Percentiles rank a stretch among this genome's conserved stretches.
phyloP scores from a whole-genome alignment of 2,797 vertebrate genomes.

The Esox masquinongy region DNA sequence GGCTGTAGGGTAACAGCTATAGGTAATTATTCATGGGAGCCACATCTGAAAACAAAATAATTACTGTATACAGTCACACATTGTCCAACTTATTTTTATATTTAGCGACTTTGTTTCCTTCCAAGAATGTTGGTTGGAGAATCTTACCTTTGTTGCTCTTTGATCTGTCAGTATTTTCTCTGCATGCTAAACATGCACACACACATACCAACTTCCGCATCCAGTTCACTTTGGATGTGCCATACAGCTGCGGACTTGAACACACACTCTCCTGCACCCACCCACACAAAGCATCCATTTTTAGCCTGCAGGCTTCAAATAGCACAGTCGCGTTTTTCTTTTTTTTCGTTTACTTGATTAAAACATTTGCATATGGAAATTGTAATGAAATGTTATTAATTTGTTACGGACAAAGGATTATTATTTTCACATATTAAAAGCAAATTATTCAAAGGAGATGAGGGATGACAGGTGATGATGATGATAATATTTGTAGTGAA shows the following conservation, averaged over 20 bases:
- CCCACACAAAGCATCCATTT: constrained; percentile 49
- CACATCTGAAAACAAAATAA: constrained; percentile 87
- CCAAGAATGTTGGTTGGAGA: constrained; percentile 34
- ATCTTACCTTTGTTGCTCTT: constrained; percentile 66
- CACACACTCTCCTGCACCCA: constrained; percentile 27
- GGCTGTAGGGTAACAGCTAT: constrained; percentile 81
- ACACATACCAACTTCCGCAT: constrained; percentile 1
- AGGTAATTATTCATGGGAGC: constrained; percentile 87
- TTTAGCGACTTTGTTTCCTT: constrained; percentile 15
- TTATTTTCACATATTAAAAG: constrained; percentile 71
- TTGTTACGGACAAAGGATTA: constrained; percentile 77
- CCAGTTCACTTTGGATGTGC: neutral
- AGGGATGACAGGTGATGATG: constrained; percentile 64
- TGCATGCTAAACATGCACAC: neutral
- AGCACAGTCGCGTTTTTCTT: constrained; percentile 61
- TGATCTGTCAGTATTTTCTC: constrained; percentile 30
- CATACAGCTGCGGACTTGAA: constrained; percentile 8
- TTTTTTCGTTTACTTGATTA: constrained; percentile 80
- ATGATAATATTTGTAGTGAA: constrained; percentile 45
- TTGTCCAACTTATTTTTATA: constrained; percentile 65
- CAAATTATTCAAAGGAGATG: constrained; percentile 58
- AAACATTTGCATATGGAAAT: constrained; percentile 84
- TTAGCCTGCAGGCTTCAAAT: constrained; percentile 67
- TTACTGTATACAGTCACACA: constrained; percentile 78
- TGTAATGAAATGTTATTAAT: constrained; percentile 78